Evolutionary conservation across 2,797 vertebrate genomes (phyloP).

Genomic region (Malacoraja senta): DNA sequence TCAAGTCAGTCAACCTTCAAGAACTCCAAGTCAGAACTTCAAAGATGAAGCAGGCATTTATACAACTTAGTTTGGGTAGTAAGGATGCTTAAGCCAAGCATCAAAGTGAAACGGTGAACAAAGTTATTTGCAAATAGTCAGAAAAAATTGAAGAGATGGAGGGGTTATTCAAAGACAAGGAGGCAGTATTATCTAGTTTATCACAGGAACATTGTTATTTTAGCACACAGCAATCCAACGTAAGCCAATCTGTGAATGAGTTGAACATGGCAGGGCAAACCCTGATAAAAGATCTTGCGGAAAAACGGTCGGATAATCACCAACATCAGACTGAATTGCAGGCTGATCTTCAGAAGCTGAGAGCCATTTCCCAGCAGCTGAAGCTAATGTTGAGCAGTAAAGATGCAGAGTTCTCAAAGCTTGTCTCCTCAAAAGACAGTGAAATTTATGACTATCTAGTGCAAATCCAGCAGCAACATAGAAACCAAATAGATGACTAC

Average conservation of each 20-base stretch:
- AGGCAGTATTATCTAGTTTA: slow-evolving; percentile 51
- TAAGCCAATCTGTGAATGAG: slow-evolving; percentile 53
- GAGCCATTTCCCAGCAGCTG: slow-evolving; percentile 66
- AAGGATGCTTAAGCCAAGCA: slow-evolving; percentile 57
- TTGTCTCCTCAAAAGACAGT: slow-evolving; percentile 71
- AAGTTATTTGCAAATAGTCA: slow-evolving; percentile 57
- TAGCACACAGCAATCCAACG: slow-evolving; percentile 55
- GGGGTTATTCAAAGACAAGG: slow-evolving; percentile 55
- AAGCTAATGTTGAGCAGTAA: slow-evolving; percentile 70
- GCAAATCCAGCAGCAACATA: slow-evolving; percentile 67
- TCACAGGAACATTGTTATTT: slow-evolving; percentile 58
- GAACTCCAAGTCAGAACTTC: slow-evolving; percentile 57
- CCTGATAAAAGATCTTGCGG: slow-evolving; percentile 51
- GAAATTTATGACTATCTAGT: slow-evolving; percentile 71
- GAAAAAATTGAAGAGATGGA: slow-evolving; percentile 56
- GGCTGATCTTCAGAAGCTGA: slow-evolving; percentile 67
- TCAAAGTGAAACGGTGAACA: slow-evolving; percentile 62
- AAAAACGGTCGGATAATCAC: slow-evolving; percentile 59
- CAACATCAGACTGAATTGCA: slow-evolving; percentile 51
- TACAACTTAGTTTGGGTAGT: slow-evolving; percentile 50
- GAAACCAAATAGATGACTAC: slow-evolving; percentile 59
- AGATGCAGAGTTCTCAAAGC: slow-evolving; percentile 72
- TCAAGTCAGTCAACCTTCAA: slow-evolving; percentile 56
- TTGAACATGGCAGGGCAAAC: slow-evolving; percentile 55
- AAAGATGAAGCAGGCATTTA: slow-evolving; percentile 57